These are phyloP conservation scores for Drosophila tanythrix DNA, from an alignment of 2,888 invertebrate species.

Conservation along the genomic window DNA sequence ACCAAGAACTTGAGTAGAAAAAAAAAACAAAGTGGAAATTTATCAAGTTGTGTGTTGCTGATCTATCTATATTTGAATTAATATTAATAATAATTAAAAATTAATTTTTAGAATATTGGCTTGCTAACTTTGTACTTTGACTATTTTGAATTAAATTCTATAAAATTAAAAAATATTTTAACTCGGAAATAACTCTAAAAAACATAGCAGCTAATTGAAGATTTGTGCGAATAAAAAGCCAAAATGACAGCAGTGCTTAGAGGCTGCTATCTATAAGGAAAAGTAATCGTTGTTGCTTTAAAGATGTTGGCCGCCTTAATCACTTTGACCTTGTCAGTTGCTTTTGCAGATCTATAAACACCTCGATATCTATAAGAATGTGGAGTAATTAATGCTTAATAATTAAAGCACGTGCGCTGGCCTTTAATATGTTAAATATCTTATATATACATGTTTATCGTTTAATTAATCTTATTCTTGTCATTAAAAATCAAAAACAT, in stretches of 20 bases:
- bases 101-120: not conserved
- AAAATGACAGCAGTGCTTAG: not conserved
- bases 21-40: not conserved
- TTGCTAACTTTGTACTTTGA: not conserved
- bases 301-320: slow-evolving; percentile 21
- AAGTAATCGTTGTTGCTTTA: slow-evolving; percentile 16
- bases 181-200: not conserved
- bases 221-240: not conserved
- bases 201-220: not conserved
- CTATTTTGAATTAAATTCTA: not conserved
- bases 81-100: not conserved
- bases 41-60: not conserved
- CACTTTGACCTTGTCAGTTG: slow-evolving; percentile 47
- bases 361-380: slow-evolving; percentile 27
- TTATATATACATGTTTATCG: not conserved
- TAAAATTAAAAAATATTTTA: not conserved
- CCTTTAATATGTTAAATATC: not conserved
- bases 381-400: slow-evolving; percentile 20
- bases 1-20: not conserved
- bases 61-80: not conserved
- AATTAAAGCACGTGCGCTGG: slow-evolving; percentile 31
- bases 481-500: not conserved
- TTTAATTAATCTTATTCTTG: not conserved
- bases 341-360: slow-evolving; percentile 30
- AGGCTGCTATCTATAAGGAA: slow-evolving; percentile 27